A percentile compares a stretch with the other conserved stretches of the same genome.
Evolutionary conservation across 2,888 invertebrate genomes (phyloP).

Genomic region (Lasioglossum pauxillum): DNA sequence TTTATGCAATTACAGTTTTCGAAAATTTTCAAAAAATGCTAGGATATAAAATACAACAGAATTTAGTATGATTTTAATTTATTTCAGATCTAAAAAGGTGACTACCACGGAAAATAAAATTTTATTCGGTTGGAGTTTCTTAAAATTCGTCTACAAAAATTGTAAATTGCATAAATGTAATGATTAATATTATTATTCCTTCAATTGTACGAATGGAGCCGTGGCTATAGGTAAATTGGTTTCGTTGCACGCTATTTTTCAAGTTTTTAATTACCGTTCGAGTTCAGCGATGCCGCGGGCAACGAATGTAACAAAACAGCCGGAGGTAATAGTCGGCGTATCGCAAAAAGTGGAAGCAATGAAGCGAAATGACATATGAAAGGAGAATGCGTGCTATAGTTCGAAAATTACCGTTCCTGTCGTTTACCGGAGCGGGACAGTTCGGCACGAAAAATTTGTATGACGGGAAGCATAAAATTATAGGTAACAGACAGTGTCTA

Average conservation of each 20-base stretch:
- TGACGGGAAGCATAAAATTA: background rate
- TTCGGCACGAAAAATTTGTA: background rate
- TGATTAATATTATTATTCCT: constrained; percentile 15
- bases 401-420: background rate
- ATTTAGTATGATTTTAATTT: too few species aligned
- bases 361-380: constrained; percentile 47
- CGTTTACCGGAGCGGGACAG: background rate
- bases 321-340: constrained; percentile 17
- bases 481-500: background rate
- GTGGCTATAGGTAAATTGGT: constrained; percentile 19
- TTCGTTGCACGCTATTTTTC: constrained; percentile 7
- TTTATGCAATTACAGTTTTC: too few species aligned
- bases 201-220: constrained; percentile 5
- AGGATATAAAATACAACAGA: too few species aligned
- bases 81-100: too few species aligned
- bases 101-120: too few species aligned
- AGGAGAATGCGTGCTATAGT: constrained; percentile 24
- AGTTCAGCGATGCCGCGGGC: constrained; percentile 18
- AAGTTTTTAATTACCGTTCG: constrained; percentile 20
- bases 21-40: too few species aligned
- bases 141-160: too few species aligned
- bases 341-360: constrained; percentile 29
- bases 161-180: too few species aligned
- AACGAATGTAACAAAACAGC: constrained; percentile 26
- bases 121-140: too few species aligned